Base-by-base conservation (phyloP, 1,140 invertebrate genomes). In the Augochlora pura region DNA sequence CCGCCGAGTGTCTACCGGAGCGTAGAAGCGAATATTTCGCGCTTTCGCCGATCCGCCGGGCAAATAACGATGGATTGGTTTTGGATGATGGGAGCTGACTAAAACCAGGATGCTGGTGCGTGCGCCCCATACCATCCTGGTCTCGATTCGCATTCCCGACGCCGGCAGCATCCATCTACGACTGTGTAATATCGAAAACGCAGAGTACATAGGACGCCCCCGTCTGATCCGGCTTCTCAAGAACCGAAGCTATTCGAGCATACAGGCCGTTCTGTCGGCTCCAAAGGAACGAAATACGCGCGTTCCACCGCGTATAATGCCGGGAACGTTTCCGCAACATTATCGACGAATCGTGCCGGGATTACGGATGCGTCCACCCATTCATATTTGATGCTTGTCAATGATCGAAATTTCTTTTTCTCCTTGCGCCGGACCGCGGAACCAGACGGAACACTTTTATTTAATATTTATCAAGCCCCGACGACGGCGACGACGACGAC, bases 31-130 rank as follows among this genome's bases (percentile, higher is more conserved):
- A 74, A 82, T 85, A 85, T 85, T 85, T 85, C 60, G 66, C 74
- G 79, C 78, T 72, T 72, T 85, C 75, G 49, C 49, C 52, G 69
- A 86, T 86, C 83, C 80, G 79, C 79, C 67, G 27, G 71, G 83
- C 63, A 86, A 86, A 86, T 85, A 85, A 63, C 71, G 80, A 85
- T 57, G 80, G 67, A 85, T 81, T 77, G 83, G 23, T 77, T 76
- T 64, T 75, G 78, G 62, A 60, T 69, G 82, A 84, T 76, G 60
- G 66, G 52, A 75, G 60, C 25, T 66, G 60, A 71, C 74, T 62
- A 71, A 85, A 79, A 80, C 67, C n/a, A 64, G 63, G 71, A 79
- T 86, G 79, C 76, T 39, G 72, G 72, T 59, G 76, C 75, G 79
- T 79, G 60, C 71, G 63, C 54, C 49, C 63, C 80, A 54, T 85